Evolutionary conservation across 1,140 invertebrate genomes (phyloP).

Genomic region (Stegodyphus dumicola): DNA sequence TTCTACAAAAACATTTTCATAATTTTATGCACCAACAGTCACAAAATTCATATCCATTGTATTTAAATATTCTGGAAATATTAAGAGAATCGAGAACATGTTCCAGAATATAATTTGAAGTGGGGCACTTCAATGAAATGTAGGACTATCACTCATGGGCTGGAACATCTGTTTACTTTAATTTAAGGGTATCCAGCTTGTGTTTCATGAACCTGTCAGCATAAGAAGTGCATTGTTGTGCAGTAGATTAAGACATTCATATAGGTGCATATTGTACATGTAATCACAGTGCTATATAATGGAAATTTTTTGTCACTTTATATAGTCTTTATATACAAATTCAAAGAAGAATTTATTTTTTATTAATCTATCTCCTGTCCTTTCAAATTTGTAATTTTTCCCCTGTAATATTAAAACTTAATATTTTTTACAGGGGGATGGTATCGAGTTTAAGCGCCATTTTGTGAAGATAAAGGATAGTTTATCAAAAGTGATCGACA

Average conservation of each 20-base stretch:
- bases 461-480: conserved; percentile 83
- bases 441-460: conserved; percentile 90
- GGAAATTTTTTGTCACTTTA: neutral
- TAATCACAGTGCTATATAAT: neutral
- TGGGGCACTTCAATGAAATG: too few species aligned
- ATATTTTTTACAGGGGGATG: conserved; percentile 80
- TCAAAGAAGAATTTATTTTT: conserved; percentile 9
- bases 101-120: too few species aligned
- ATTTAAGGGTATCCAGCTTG: neutral
- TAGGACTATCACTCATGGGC: too few species aligned
- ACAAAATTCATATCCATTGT: too few species aligned
- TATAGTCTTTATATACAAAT: neutral
- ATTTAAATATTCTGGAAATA: too few species aligned
- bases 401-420: neutral
- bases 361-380: neutral
- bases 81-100: too few species aligned
- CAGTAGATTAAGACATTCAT: too few species aligned
- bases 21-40: too few species aligned
- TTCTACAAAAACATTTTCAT: too few species aligned
- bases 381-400: neutral
- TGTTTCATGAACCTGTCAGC: neutral
- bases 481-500: conserved; percentile 73
- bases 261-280: neutral
- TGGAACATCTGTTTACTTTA: too few species aligned
- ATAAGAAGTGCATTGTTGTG: too few species aligned